A percentile compares a stretch with the other conserved stretches of the same genome.
phyloP scores from a whole-genome alignment of 2,113 vertebrate species.

The Edolisoma coerulescens region DNA sequence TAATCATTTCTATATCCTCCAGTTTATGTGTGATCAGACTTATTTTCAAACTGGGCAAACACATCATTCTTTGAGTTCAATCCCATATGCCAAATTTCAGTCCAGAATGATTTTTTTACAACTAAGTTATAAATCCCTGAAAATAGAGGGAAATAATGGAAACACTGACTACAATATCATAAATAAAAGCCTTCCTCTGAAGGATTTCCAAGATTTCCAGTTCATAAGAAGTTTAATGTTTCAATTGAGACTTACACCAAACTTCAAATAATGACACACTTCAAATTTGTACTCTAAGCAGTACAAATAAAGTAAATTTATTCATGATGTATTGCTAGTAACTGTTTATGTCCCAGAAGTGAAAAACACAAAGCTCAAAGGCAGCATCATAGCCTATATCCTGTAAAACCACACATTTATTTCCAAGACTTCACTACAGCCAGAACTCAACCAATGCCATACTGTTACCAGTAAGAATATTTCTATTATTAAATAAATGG shows the following conservation, averaged over 20 bases:
- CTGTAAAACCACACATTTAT: slow-evolving; percentile 18
- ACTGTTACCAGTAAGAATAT: not conserved
- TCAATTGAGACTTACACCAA: slow-evolving; percentile 64
- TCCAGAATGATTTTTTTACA: slow-evolving; percentile 56
- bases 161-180: slow-evolving; percentile 62
- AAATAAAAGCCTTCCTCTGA: slow-evolving; percentile 68
- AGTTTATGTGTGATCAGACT: not conserved
- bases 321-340: not conserved
- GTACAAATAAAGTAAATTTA: slow-evolving; percentile 56
- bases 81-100: slow-evolving; percentile 18
- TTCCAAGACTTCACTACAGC: slow-evolving; percentile 12
- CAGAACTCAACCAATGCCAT: not conserved
- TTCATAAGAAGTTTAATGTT: slow-evolving; percentile 72
- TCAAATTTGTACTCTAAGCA: slow-evolving; percentile 40
- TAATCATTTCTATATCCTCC: not conserved
- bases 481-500: slow-evolving; percentile 22
- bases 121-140: slow-evolving; percentile 59
- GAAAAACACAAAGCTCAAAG: slow-evolving; percentile 41
- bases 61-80: not conserved
- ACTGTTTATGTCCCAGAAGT: slow-evolving; percentile 32
- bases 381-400: not conserved
- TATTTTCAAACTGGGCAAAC: not conserved
- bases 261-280: slow-evolving; percentile 48
- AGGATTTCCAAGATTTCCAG: slow-evolving; percentile 70
- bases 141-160: slow-evolving; percentile 56